A percentile compares a stretch with the other conserved stretches of the same genome.
phyloP scores from a whole-genome alignment of 2,113 vertebrate species.

The Arenaria interpres region DNA sequence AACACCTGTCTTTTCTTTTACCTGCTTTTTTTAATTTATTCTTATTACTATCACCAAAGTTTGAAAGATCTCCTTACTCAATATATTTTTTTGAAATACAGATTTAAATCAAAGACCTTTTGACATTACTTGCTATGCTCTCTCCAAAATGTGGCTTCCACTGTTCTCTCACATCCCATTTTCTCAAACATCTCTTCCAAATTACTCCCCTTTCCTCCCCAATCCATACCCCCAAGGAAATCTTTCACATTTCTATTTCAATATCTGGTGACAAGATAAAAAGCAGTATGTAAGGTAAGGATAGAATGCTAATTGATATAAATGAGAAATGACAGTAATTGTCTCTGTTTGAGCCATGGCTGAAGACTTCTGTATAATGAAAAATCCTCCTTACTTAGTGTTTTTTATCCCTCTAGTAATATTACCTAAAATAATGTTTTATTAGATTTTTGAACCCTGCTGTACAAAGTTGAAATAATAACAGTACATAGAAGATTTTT shows the following conservation, averaged over 20 bases:
- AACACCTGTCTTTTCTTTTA: neutral
- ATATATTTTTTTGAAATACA: neutral
- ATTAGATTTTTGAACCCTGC: neutral
- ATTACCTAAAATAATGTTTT: neutral
- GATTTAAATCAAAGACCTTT: neutral
- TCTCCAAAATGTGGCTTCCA: neutral
- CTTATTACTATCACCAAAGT: neutral
- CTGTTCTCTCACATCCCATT: neutral
- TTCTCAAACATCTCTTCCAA: neutral
- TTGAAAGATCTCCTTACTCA: neutral
- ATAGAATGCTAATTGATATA: neutral
- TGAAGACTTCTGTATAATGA: neutral
- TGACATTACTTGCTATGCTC: neutral
- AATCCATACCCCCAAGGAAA: neutral
- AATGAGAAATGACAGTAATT: conserved; percentile 13
- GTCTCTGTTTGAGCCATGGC: neutral
- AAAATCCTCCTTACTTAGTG: neutral
- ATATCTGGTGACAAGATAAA: neutral
- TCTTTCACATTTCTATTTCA: conserved; percentile 26
- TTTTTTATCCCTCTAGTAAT: neutral
- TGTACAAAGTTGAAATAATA: neutral
- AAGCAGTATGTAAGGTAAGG: conserved; percentile 10
- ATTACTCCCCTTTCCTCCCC: neutral
- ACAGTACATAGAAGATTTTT: neutral
- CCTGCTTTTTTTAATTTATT: neutral